phyloP scores from a whole-genome alignment of 2,888 invertebrate species.

The Drosophila sordidula region DNA sequence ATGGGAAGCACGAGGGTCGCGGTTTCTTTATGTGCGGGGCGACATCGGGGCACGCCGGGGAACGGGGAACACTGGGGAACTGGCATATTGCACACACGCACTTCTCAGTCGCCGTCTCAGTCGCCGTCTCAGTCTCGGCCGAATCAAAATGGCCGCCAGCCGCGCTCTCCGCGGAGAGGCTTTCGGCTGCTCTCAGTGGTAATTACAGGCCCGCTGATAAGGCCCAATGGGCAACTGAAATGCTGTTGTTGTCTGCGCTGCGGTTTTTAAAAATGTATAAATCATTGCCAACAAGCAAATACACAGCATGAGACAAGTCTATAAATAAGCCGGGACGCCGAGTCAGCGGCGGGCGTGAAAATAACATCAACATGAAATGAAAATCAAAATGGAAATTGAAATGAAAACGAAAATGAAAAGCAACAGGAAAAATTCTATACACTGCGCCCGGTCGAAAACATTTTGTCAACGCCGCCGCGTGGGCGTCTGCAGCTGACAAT shows the following conservation, averaged over 20 bases:
- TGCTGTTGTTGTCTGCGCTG: conserved; percentile 28
- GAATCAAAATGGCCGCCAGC: conserved; percentile 53
- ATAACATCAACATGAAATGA: conserved; percentile 51
- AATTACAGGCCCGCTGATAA: conserved; percentile 56
- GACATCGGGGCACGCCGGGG: neutral
- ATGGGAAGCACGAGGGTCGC: conserved; percentile 68
- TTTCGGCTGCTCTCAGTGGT: conserved; percentile 16
- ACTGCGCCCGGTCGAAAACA: conserved; percentile 22
- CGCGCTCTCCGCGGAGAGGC: conserved; percentile 9
- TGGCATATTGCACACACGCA: conserved; percentile 73
- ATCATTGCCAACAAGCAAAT: conserved; percentile 75
- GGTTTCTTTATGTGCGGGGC: conserved; percentile 11
- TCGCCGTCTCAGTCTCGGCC: neutral
- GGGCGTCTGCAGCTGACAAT: conserved; percentile 80
- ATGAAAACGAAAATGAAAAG: conserved; percentile 40
- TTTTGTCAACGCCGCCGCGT: conserved; percentile 68
- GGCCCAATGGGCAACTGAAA: conserved; percentile 24
- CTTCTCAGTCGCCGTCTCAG: conserved; percentile 18
- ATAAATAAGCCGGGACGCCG: conserved; percentile 72
- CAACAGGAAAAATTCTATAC: conserved; percentile 24
- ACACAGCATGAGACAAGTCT: conserved; percentile 84
- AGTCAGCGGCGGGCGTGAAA: conserved; percentile 64
- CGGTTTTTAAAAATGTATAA: conserved; percentile 84
- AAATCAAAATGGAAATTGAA: conserved; percentile 26
- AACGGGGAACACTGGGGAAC: conserved; percentile 11